Evolutionary conservation across 30 jellyfish, hydroid and myxozoan genomes (phyloP).

Genomic region (Cassiopea andromeda): DNA sequence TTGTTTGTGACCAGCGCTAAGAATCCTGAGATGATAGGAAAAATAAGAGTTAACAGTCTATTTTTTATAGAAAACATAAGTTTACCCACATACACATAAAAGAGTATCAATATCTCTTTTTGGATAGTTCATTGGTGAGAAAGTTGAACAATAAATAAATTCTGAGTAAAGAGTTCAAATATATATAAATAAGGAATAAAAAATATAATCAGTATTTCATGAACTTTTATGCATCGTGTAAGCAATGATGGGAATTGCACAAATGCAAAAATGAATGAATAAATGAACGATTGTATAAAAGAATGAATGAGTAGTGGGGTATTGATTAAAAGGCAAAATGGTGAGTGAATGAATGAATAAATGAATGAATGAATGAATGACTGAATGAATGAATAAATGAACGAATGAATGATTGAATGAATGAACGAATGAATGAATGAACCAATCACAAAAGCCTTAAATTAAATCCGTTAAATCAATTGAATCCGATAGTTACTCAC

Average conservation of each 20-base stretch:
- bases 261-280: background rate
- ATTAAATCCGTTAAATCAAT: background rate
- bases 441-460: background rate
- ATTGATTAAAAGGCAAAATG: no score
- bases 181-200: background rate
- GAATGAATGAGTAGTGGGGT: background rate
- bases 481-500: conserved; percentile 60
- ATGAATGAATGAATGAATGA: background rate
- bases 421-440: background rate
- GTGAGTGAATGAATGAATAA: no score
- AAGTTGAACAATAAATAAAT: no score
- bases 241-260: background rate
- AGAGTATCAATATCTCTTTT: no score
- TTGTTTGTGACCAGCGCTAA: conserved; percentile 63
- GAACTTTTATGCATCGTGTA: no score
- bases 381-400: background rate
- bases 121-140: no score
- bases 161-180: no score
- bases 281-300: background rate
- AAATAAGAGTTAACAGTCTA: background rate
- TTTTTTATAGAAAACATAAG: no score
- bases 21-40: conserved; percentile 38
- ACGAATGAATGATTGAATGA: background rate
- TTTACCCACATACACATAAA: no score
- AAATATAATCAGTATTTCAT: background rate